Percentiles rank a stretch among this genome's conserved stretches.
These are phyloP conservation scores for Pantherophis guttatus DNA, from an alignment of 2,113 vertebrate species.

Conservation along the genomic window DNA sequence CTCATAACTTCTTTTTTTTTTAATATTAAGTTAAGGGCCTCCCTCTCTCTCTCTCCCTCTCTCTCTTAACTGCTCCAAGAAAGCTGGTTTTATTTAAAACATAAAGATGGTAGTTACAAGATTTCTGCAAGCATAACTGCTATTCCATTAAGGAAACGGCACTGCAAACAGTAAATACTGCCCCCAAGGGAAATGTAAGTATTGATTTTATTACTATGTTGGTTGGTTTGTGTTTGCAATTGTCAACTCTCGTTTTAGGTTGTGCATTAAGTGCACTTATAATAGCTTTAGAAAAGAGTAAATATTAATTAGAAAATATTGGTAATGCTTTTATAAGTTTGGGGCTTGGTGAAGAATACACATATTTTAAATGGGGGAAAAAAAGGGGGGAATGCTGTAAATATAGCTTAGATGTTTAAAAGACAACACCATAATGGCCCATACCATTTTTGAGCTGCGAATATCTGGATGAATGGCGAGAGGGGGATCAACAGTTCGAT, in stretches of 20 bases:
- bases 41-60: constrained; percentile 13
- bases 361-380: neutral
- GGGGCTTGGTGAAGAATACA: constrained; percentile 54
- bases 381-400: constrained; percentile 29
- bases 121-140: constrained; percentile 81
- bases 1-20: constrained; percentile 60
- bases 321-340: constrained; percentile 65
- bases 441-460: neutral
- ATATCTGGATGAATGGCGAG: neutral
- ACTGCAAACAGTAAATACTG: constrained; percentile 81
- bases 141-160: constrained; percentile 84
- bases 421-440: constrained; percentile 9
- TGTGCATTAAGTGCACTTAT: constrained; percentile 78
- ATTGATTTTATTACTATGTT: constrained; percentile 85
- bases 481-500: neutral
- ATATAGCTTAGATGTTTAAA: constrained; percentile 42
- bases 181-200: constrained; percentile 81
- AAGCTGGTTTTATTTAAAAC: constrained; percentile 84
- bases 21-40: constrained; percentile 58
- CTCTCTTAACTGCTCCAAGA: constrained; percentile 70
- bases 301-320: constrained; percentile 77
- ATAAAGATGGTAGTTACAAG: constrained; percentile 79
- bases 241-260: constrained; percentile 83
- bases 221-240: constrained; percentile 82
- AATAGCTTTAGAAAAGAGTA: constrained; percentile 71